Percentiles rank a stretch among this genome's conserved stretches.
These are phyloP conservation scores for Rotaria sp. DNA, from an alignment of 2,888 invertebrate species.

Conservation along the genomic window DNA sequence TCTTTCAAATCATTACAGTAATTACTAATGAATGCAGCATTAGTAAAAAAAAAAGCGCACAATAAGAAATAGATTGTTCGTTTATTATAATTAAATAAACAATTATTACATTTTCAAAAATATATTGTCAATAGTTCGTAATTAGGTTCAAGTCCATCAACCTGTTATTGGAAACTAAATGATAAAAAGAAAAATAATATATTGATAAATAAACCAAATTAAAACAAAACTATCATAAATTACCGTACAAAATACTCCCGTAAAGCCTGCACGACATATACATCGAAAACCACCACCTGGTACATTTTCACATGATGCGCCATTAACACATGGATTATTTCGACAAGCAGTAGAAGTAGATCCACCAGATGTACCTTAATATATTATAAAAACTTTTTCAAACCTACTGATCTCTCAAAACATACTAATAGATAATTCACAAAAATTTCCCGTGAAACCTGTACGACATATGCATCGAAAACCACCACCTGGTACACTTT, in stretches of 20 bases:
- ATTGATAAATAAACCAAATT: neutral
- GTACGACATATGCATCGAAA: neutral
- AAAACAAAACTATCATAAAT: neutral
- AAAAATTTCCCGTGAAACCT: neutral
- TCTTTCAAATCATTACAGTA: neutral
- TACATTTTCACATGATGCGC: neutral
- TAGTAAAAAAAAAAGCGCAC: too few relatives aligned
- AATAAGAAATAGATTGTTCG: too few relatives aligned
- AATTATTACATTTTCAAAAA: neutral
- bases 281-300: neutral
- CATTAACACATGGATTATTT: constrained; percentile 32
- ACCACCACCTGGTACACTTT: neutral
- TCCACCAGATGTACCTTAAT: neutral
- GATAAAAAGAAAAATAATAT: neutral
- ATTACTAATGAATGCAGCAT: neutral
- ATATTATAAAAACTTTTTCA: neutral
- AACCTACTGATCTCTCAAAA: neutral
- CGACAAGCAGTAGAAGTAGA: neutral
- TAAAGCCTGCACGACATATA: neutral
- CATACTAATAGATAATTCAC: neutral
- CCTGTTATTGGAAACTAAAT: neutral
- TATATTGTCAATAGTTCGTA: neutral
- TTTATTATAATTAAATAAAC: neutral
- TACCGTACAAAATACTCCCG: neutral
- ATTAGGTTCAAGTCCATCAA: neutral